A percentile compares a stretch with the other conserved stretches of the same genome.
These are phyloP conservation scores for Bambusicola thoracicus DNA, from an alignment of 2,113 vertebrate species.

Conservation along the genomic window DNA sequence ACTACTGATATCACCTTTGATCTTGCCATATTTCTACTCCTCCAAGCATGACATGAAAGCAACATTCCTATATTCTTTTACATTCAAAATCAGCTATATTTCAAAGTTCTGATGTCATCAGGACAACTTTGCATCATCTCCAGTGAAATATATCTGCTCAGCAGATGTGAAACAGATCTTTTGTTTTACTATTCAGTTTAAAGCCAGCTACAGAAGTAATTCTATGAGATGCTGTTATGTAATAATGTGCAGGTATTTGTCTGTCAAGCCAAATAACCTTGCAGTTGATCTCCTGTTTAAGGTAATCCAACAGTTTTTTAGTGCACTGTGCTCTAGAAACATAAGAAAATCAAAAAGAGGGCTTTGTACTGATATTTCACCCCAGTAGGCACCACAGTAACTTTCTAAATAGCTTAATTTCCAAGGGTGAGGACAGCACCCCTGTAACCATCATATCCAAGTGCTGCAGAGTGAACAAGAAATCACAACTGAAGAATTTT, in stretches of 20 bases:
- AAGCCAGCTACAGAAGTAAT: background rate
- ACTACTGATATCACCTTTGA: background rate
- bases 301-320: background rate
- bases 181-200: constrained; percentile 5
- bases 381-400: background rate
- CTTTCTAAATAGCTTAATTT: background rate
- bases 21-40: constrained; percentile 22
- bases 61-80: constrained; percentile 21
- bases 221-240: background rate
- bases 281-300: background rate
- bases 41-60: constrained; percentile 28
- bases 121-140: constrained; percentile 32
- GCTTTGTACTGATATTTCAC: background rate
- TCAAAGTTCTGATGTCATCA: constrained; percentile 51
- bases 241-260: background rate
- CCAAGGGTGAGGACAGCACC: background rate
- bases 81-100: constrained; percentile 39
- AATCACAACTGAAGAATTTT: background rate
- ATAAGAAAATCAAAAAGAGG: background rate
- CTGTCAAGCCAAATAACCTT: background rate
- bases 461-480: background rate
- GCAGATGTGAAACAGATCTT: constrained; percentile 42
- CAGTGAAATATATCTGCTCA: constrained; percentile 46
- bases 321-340: background rate
- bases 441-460: background rate